phyloP scores from a whole-genome alignment of 2,797 vertebrate species.

The Sebastolobus alascanus region DNA sequence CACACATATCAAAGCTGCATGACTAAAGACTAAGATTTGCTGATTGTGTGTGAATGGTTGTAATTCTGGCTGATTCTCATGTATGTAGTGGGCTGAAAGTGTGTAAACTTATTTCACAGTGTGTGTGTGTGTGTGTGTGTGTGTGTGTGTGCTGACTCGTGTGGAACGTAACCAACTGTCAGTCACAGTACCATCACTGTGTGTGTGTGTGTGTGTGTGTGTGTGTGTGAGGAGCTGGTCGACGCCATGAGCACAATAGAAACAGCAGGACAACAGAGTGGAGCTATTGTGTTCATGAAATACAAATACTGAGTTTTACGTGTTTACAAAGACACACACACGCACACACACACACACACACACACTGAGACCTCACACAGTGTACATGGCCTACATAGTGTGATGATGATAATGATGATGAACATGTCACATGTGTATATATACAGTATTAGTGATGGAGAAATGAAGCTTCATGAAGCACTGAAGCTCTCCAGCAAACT shows the following conservation, averaged over 20 bases:
- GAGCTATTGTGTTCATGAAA: conserved; percentile 19
- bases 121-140: conserved; percentile 11
- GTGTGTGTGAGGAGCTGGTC: not conserved
- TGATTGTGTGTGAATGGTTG: no score
- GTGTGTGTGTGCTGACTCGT: conserved; percentile 11
- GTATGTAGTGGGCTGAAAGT: not conserved
- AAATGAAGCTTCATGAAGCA: no score
- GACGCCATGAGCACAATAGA: conserved; percentile 40
- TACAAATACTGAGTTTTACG: not conserved
- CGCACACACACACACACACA: conserved; percentile 11
- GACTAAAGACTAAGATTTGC: no score
- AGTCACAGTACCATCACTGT: not conserved
- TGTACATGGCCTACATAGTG: conserved; percentile 4
- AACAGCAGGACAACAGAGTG: conserved; percentile 33
- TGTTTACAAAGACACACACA: not conserved
- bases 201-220: conserved; percentile 13
- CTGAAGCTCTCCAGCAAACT: no score
- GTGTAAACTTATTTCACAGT: not conserved
- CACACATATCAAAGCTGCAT: no score
- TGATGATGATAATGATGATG: no score
- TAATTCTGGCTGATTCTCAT: no score
- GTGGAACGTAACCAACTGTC: not conserved
- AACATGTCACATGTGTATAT: no score
- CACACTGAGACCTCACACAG: conserved; percentile 41
- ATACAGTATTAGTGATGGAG: no score